Base-by-base conservation (phyloP, 2,797 vertebrate genomes). In the Sebastes dallii region DNA sequence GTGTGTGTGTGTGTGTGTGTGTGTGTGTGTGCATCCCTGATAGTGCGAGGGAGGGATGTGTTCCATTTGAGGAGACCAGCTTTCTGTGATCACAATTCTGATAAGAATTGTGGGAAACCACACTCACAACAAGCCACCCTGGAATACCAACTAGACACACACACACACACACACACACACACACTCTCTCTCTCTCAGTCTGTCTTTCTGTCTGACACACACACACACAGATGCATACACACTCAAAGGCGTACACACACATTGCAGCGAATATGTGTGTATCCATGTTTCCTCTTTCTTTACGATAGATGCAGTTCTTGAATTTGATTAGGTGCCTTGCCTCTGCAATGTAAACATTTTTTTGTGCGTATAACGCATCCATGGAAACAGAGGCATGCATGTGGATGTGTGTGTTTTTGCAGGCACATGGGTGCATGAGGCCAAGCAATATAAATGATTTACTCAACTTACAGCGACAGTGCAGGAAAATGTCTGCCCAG, bases 21-120 rank as follows among this genome's bases (percentile, higher is more conserved):
- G 24, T 66, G 60, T 61, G 50, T 83, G 77, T 76, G 75, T 52
- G 29, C 7, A 18, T 52, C 59, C 61, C 75, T 83, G 87, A 86
- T 85, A 84, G 80, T 73, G 72, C 20, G 62, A 85, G 75, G 72
- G 71, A 88, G 75, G 89, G 89, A 93, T 92, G 90, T 92, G 85
- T 91, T 94, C 88, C 87, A 92, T 94, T 92, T 91, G 85, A 87
- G 82, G 82, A 90, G 85, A 93, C 88, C 77, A 84, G 88, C 73
- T 87, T 91, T 87, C 85, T 92, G 85, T 92, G 92, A 94, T 94
- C 91, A 92, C 89, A 91, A 88, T 80, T 90, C 86, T 88, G 92
- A 95, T 94, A 94, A 92, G 90, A 93, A 91, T 89, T 89, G 90
- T 84, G 88, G 91, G 76, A 94, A 94, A 93, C 91, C 90, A 80